Conservation (phyloP, 2,888 invertebrate genomes). For the Ophraella communa region DNA sequence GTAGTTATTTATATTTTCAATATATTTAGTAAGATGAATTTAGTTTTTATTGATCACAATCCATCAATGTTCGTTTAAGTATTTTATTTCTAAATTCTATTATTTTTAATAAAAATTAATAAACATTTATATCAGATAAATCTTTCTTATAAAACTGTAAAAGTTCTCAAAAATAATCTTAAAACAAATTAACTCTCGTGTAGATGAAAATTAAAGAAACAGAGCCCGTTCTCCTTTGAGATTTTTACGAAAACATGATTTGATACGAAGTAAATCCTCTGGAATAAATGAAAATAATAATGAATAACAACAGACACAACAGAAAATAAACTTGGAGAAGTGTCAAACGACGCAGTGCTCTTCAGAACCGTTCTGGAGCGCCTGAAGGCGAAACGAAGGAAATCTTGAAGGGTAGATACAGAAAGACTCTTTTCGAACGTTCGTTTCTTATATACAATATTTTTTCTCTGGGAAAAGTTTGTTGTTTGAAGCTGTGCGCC, state of each 20-base stretch:
- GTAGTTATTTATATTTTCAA: too few species aligned
- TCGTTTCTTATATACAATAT: conserved; percentile 62
- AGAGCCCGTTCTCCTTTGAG: not conserved
- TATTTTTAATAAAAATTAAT: too few species aligned
- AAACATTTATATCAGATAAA: too few species aligned
- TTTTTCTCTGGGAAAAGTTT: conserved; percentile 69
- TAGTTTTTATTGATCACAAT: too few species aligned
- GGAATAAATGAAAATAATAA: conserved; percentile 37
- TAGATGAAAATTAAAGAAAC: not conserved
- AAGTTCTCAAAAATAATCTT: not conserved
- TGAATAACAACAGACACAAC: conserved; percentile 34
- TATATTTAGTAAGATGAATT: too few species aligned
- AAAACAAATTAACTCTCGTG: not conserved
- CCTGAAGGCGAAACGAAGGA: conserved; percentile 51
- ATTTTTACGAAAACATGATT: not conserved
- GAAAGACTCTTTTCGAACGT: conserved; percentile 60
- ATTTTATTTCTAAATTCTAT: too few species aligned
- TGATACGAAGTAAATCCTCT: not conserved
- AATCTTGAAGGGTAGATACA: conserved; percentile 62
- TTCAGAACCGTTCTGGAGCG: conserved; percentile 12
- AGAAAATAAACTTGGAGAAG: conserved; percentile 37
- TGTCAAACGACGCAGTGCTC: conserved; percentile 32
- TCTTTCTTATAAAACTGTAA: not conserved
- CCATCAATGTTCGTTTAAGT: too few species aligned
- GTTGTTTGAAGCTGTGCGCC: conserved; percentile 67